These are phyloP conservation scores for Ceramica pisi DNA, from an alignment of 2,888 invertebrate species.

Conservation along the genomic window DNA sequence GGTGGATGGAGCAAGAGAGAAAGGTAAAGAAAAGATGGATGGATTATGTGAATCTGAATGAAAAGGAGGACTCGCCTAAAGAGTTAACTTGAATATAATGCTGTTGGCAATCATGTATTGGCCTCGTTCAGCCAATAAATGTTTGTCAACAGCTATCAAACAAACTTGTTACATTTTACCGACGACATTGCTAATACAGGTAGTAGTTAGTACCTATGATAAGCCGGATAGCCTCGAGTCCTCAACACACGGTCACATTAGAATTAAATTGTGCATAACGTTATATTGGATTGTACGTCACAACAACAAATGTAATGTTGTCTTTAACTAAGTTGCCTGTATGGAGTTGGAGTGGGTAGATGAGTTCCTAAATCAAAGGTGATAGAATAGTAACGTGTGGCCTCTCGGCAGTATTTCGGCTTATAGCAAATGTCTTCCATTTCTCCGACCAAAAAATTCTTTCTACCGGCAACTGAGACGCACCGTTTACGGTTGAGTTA, in stretches of 20 bases:
- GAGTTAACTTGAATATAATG: not conserved
- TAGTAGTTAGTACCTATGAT: conserved; percentile 9
- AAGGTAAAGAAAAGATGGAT: too few relatives aligned
- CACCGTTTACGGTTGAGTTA: not conserved
- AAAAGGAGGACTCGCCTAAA: too few relatives aligned
- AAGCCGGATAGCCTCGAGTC: conserved; percentile 35
- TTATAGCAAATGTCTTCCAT: not conserved
- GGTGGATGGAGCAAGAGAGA: too few relatives aligned
- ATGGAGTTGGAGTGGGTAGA: not conserved
- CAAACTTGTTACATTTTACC: conserved; percentile 18
- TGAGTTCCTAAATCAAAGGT: too few relatives aligned
- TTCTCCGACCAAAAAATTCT: not conserved
- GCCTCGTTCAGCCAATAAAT: not conserved
- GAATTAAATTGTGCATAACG: conserved; percentile 47
- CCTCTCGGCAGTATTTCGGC: not conserved
- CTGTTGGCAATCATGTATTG: not conserved
- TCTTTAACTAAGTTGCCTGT: not conserved
- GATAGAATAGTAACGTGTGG: too few relatives aligned
- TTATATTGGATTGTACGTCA: conserved; percentile 36
- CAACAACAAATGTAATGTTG: not conserved
- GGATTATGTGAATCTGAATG: too few relatives aligned
- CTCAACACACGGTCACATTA: conserved; percentile 37
- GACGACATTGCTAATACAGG: conserved; percentile 40
- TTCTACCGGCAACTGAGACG: not conserved
- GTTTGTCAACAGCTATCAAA: conserved; percentile 19